A percentile compares a stretch with the other conserved stretches of the same genome.
Evolutionary conservation across 1,140 invertebrate genomes (phyloP).

Genomic region (Melipona quadrifasciata): DNA sequence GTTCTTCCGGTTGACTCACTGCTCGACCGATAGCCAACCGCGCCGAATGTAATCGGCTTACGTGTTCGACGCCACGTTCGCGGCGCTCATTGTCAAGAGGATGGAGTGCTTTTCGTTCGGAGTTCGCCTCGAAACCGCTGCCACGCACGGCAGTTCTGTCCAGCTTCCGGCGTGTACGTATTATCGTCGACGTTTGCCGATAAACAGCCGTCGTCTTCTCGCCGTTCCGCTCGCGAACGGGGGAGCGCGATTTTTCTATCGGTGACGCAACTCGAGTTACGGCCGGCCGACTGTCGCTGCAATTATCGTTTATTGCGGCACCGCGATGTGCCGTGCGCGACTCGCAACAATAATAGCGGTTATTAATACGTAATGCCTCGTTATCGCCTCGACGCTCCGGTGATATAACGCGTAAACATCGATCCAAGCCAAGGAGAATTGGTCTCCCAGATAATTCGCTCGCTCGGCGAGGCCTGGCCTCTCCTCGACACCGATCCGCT

Average conservation of each 20-base stretch:
- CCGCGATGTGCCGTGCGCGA: neutral
- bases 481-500: neutral
- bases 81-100: neutral
- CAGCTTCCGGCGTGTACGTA: neutral
- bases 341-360: conserved; percentile 24
- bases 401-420: conserved; percentile 44
- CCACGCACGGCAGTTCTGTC: no score
- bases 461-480: neutral
- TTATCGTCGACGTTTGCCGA: neutral
- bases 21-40: conserved; percentile 40
- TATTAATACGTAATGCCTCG: conserved; percentile 46
- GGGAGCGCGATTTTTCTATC: neutral
- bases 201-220: neutral
- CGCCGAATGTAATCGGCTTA: conserved; percentile 52
- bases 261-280: conserved; percentile 2
- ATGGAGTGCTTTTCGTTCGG: neutral
- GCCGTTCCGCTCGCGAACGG: no score
- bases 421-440: conserved; percentile 17
- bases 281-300: conserved; percentile 10
- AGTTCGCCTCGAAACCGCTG: neutral
- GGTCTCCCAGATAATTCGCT: neutral
- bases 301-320: conserved; percentile 22
- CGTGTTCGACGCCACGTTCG: conserved; percentile 38
- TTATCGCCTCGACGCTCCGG: neutral
- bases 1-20: conserved; percentile 63